Conservation (phyloP, 2,888 invertebrate genomes). For the Hybos culiciformis region DNA sequence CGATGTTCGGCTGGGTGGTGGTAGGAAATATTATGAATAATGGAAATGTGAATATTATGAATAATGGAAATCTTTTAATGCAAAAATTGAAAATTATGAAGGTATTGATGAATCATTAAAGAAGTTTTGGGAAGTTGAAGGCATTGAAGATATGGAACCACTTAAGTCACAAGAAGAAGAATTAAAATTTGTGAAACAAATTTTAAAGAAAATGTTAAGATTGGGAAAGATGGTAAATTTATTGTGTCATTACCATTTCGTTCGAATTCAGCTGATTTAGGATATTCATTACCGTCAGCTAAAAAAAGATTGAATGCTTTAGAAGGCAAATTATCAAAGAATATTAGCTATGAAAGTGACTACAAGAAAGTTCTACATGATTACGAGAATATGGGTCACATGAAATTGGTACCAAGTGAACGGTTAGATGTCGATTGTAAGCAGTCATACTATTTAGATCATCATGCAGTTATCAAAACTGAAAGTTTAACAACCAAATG, state of each 20-base stretch:
- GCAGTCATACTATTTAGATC: background rate
- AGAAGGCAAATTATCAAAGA: background rate
- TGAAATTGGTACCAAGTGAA: background rate
- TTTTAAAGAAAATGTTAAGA: background rate
- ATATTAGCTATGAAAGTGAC: no score
- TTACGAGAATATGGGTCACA: background rate
- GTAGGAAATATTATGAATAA: no score
- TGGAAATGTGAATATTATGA: background rate
- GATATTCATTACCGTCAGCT: background rate
- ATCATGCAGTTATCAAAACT: background rate
- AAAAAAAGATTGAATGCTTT: background rate
- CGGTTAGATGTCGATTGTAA: background rate
- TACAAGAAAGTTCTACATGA: background rate
- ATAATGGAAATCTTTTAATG: background rate
- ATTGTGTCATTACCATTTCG: background rate
- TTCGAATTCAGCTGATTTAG: background rate
- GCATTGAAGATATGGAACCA: no score
- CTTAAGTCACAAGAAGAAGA: no score
- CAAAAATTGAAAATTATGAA: background rate
- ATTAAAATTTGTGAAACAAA: background rate
- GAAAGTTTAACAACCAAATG: constrained; percentile 1
- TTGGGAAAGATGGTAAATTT: background rate
- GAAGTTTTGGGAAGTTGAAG: no score
- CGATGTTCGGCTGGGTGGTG: constrained; percentile 1
- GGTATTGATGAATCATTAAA: background rate